phyloP scores from a whole-genome alignment of 2,888 invertebrate genomes.

The Physocephala rufipes region DNA sequence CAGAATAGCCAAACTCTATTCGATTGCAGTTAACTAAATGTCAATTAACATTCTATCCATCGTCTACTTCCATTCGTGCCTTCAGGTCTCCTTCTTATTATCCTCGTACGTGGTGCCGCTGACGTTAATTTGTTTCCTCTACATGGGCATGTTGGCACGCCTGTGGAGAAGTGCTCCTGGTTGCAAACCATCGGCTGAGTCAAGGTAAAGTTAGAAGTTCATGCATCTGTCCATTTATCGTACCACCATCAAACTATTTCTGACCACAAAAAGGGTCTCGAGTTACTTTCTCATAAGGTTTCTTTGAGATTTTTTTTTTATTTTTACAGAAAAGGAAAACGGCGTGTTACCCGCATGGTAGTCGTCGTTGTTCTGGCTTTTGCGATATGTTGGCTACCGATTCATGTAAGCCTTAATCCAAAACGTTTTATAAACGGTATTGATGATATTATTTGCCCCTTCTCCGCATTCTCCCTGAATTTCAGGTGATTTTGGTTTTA shows the following conservation, averaged over 20 bases:
- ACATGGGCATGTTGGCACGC: slow-evolving; percentile 87
- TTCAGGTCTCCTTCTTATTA: slow-evolving; percentile 83
- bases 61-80: slow-evolving; percentile 21
- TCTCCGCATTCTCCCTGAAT: slow-evolving; percentile 2
- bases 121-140: slow-evolving; percentile 84
- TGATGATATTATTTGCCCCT: background rate
- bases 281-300: no score
- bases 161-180: slow-evolving; percentile 84
- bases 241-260: no score
- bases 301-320: background rate
- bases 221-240: no score
- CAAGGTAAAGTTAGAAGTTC: no score
- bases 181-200: slow-evolving; percentile 81
- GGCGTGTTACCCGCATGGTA: slow-evolving; percentile 91
- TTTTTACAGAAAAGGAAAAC: slow-evolving; percentile 75
- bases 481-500: slow-evolving; percentile 79
- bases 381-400: slow-evolving; percentile 93
- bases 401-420: slow-evolving; percentile 76
- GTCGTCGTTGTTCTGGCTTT: slow-evolving; percentile 91
- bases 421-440: background rate
- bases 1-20: slow-evolving; percentile 38
- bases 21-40: background rate
- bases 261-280: no score
- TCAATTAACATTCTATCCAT: background rate
- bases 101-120: slow-evolving; percentile 90